Percentiles rank a stretch among this genome's conserved stretches.
phyloP scores from a whole-genome alignment of 2,113 vertebrate genomes.

The Bos javanicus region DNA sequence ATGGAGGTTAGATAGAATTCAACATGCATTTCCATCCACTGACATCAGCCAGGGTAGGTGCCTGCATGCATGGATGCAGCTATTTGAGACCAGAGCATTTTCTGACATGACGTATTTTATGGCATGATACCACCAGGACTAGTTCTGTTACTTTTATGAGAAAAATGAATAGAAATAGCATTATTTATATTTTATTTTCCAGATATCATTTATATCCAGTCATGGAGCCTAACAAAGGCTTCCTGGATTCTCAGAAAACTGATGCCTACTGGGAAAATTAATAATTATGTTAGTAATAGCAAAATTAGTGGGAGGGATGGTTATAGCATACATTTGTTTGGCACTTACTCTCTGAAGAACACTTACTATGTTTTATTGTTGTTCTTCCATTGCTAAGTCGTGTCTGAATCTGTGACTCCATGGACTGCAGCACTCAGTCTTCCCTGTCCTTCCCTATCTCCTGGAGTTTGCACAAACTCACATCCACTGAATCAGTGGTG shows the following conservation, averaged over 20 bases:
- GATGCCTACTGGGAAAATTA: not conserved
- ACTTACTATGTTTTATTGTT: not conserved
- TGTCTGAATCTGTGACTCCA: not conserved
- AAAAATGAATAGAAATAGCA: not conserved
- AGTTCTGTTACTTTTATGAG: not conserved
- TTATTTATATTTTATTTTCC: slow-evolving; percentile 21
- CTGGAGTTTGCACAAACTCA: not conserved
- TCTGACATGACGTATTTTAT: not conserved
- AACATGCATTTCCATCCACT: slow-evolving; percentile 34
- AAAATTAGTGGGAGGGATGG: not conserved
- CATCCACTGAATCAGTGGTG: not conserved
- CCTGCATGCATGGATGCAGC: not conserved
- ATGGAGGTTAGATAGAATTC: slow-evolving; percentile 48
- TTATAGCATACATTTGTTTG: not conserved
- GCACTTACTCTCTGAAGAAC: not conserved
- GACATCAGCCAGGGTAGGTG: not conserved
- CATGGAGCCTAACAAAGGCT: not conserved
- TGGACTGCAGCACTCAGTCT: not conserved
- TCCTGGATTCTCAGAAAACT: not conserved
- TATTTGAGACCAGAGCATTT: not conserved
- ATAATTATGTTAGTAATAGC: not conserved
- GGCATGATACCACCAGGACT: not conserved
- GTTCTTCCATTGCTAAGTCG: not conserved
- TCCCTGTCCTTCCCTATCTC: not conserved
- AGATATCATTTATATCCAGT: not conserved